These are phyloP conservation scores for Trichopoda pennipes DNA, from an alignment of 2,888 invertebrate genomes.

Conservation along the genomic window DNA sequence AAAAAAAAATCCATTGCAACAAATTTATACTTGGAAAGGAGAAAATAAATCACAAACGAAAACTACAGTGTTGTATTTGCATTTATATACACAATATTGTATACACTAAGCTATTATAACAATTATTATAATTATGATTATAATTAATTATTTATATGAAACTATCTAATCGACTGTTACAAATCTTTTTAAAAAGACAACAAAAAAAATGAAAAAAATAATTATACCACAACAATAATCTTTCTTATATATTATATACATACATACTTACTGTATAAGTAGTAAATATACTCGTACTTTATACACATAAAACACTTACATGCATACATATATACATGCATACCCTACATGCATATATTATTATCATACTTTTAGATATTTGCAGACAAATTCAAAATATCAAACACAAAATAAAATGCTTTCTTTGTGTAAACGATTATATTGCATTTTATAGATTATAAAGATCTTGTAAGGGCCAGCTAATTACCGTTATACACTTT, in stretches of 20 bases:
- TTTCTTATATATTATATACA: conserved; percentile 37
- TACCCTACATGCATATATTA: conserved; percentile 30
- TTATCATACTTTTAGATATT: conserved; percentile 24
- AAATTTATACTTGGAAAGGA: conserved; percentile 41
- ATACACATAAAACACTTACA: conserved; percentile 36
- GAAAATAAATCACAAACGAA: conserved; percentile 23
- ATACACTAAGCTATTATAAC: conserved; percentile 57
- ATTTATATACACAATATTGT: conserved; percentile 65
- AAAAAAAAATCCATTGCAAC: conserved; percentile 13
- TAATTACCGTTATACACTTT: too few relatives aligned
- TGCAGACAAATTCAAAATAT: conserved; percentile 47
- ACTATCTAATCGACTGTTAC: conserved; percentile 69
- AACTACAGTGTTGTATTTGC: conserved; percentile 66
- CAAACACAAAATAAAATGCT: background rate
- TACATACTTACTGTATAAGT: conserved; percentile 28
- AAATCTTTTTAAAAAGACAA: conserved; percentile 60
- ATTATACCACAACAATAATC: conserved; percentile 46
- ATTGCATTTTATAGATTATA: too few relatives aligned
- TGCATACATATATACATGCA: background rate
- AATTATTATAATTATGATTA: conserved; percentile 43
- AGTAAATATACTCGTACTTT: conserved; percentile 10
- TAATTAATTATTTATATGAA: conserved; percentile 63
- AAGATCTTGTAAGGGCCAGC: too few relatives aligned
- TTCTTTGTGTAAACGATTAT: too few relatives aligned
- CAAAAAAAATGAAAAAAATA: conserved; percentile 7